Evolutionary conservation across 2,888 invertebrate genomes (phyloP), one percentile per base, ranked within the genome.

Genomic region (Stenolophus ochropezus): DNA sequence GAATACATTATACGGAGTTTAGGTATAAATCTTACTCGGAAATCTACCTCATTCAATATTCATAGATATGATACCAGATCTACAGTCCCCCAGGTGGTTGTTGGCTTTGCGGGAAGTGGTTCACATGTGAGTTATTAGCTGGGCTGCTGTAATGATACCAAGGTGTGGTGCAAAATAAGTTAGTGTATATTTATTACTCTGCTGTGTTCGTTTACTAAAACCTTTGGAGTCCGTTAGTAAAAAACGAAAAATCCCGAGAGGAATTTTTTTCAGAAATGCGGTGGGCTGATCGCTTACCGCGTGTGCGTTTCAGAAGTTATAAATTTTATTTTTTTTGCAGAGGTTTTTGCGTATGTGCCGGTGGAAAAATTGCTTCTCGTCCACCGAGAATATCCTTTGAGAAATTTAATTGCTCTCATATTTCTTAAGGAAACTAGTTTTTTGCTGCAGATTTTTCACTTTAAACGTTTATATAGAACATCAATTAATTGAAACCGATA

Each of bases 1-100:
- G 74, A 74, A 81, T 81, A 81, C 75, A 81, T 81, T 75, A 81
- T 81, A 74, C 58, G 71, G 56, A 81, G 58, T 73, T 47, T 73
- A 75, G 27, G 27, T 74, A 81, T 81, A 81, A 81, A 81, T 81
- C 81, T 81, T 81, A 74, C 81, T 75, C 75, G 61, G 75, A 82
- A 82, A 82, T 82, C 85, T 84, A 85, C 84, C 86, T 86, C 86
- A 86, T 86, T 85, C 84, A 82, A 84, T 86, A 86, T 86, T 84
- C 86, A 86, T 86, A 85, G 84, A 85, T 84, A 84, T 85, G 85
- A 86, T 85, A 85, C 76, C 83, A 84, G 84, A 84, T 84, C 85
- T 85, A 85, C 83, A 84, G 83, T 82, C 61, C 83, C 27, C 83
- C 85, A 82, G 27, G 8, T 25, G 25, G 21, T 42, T 27, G 58